These are phyloP conservation scores for Tetheella fluctuosa DNA, from an alignment of 2,888 invertebrate species.

Conservation along the genomic window DNA sequence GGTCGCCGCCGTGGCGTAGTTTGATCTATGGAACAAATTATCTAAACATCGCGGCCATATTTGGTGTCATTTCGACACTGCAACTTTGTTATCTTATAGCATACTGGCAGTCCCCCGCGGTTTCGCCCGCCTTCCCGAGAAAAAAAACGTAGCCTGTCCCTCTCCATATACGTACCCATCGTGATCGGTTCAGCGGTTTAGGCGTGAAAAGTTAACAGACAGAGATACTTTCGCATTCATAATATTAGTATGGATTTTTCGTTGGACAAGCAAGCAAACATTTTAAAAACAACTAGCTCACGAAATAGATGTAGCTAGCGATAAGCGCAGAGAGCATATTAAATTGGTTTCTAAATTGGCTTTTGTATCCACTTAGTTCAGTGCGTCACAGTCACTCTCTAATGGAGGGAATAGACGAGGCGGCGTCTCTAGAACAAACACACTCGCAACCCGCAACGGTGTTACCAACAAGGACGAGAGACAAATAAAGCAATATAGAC, in stretches of 20 bases:
- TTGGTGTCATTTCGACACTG: conserved; percentile 2
- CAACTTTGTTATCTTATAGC: conserved; percentile 2
- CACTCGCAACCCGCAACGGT: conserved; percentile 30
- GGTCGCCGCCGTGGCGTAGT: neutral
- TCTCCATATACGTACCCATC: no score
- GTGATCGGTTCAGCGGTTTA: no score
- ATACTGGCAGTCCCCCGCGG: no score
- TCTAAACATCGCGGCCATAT: conserved; percentile 1
- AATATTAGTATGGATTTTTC: neutral
- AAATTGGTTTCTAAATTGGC: conserved; percentile 31
- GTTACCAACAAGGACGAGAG: conserved; percentile 37
- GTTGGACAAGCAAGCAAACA: neutral
- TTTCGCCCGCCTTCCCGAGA: no score
- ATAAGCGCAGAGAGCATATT: conserved; percentile 20
- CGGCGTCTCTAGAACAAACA: conserved; percentile 22
- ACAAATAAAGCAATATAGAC: conserved; percentile 52
- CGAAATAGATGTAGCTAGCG: neutral
- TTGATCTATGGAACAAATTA: neutral
- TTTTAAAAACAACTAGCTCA: neutral
- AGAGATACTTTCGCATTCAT: no score
- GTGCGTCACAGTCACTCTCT: conserved; percentile 27
- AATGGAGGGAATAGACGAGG: conserved; percentile 28
- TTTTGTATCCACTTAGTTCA: conserved; percentile 31
- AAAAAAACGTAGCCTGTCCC: no score
- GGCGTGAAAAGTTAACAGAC: no score